Evolutionary conservation across 2,113 vertebrate species (phyloP), one percentile per base, ranked within the genome.

Genomic region (Marmota monax): DNA sequence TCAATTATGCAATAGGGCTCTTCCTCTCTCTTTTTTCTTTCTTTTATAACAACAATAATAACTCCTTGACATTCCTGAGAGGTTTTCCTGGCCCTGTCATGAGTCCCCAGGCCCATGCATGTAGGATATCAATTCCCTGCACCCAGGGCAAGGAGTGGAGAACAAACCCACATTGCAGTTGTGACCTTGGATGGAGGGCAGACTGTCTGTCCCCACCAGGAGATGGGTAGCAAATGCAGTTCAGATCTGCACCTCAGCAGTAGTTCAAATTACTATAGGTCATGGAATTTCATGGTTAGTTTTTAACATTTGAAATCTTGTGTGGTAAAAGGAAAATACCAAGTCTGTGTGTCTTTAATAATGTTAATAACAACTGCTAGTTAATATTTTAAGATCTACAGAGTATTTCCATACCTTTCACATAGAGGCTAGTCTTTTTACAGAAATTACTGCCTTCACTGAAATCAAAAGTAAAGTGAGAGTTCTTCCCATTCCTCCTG

Each of bases 261-360:
- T 88, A 88, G 67, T 37, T 82, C 78, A n/a, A 16, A 45, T 88
- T 42, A 63, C 61, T 94, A 1, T 23, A 92, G 14, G 20, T 85
- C 56, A 34, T n/a, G 17, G 69, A 56, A 84, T 72, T 17, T 67
- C n/a, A 91, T 22, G 25, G 16, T 84, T 48, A 11, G 67, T 84
- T 94, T 80, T 88, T 58, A 56, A 70, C 48, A 70, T 74, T 42
- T 85, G 86, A 96, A 92, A 95, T 5, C 37, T 61, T 61, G 25
- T 77, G 12, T 79, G 10, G 32, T 51, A 70, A 93, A 45, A 45
- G 72, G 65, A 88, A 84, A 90, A 76, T 42, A 70, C 5, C 37
- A 73, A 69, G 7, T 92, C 67, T 95, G 32, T n/a, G 9, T 48
- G 27, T 91, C 53, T 45, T 69, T 86, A 96, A 29, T 74, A 85